phyloP scores from a whole-genome alignment of 2,888 invertebrate species.

The Caenorhabditis zanzibari region DNA sequence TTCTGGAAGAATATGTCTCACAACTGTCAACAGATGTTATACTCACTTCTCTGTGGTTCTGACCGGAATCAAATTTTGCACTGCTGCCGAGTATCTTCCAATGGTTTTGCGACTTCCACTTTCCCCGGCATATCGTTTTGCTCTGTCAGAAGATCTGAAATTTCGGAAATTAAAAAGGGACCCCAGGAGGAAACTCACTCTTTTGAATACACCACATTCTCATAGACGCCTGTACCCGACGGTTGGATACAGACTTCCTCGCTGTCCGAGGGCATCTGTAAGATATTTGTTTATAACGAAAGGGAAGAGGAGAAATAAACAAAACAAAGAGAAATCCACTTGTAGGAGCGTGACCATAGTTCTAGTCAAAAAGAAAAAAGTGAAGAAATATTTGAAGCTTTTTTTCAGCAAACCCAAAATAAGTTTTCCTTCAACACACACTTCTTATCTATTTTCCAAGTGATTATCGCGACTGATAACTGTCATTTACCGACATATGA shows the following conservation, averaged over 20 bases:
- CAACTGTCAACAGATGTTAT: neutral
- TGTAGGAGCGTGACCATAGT: neutral
- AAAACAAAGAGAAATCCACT: constrained; percentile 7
- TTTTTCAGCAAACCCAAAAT: constrained; percentile 25
- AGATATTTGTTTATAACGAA: constrained; percentile 17
- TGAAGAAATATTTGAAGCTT: neutral
- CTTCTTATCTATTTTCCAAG: constrained; percentile 1
- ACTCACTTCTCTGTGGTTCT: constrained; percentile 55
- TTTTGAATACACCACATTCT: constrained; percentile 59
- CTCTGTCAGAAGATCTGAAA: constrained; percentile 25
- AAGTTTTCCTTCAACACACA: constrained; percentile 28
- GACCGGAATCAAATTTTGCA: constrained; percentile 57
- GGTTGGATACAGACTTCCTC: constrained; percentile 50
- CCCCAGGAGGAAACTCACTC: constrained; percentile 33
- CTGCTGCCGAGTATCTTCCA: constrained; percentile 47
- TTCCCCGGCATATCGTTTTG: constrained; percentile 35
- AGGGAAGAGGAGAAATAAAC: constrained; percentile 18
- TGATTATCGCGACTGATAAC: constrained; percentile 48
- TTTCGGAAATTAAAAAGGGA: neutral
- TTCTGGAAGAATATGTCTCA: constrained; percentile 21
- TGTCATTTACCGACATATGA: constrained; percentile 63
- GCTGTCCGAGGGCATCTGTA: constrained; percentile 60
- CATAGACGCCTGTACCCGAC: constrained; percentile 67
- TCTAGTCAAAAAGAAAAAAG: neutral
- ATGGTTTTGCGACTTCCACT: constrained; percentile 35